Evolutionary conservation across 2,113 vertebrate species (phyloP).

Genomic region (Hippocampus barbouri): DNA sequence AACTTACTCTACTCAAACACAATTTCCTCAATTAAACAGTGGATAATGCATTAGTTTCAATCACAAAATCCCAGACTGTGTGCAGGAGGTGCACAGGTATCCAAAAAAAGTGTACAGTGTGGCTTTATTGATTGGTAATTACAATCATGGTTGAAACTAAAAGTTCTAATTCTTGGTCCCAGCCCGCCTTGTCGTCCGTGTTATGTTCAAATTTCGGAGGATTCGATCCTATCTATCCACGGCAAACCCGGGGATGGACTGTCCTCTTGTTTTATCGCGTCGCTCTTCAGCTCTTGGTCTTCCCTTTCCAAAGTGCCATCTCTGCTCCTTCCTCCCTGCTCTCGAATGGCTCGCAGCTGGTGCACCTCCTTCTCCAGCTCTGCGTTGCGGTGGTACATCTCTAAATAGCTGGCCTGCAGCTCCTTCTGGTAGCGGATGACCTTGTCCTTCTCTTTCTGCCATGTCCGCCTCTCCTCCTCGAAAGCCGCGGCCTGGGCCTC

Average conservation of each 20-base stretch:
- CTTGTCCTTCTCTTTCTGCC: slow-evolving; percentile 91
- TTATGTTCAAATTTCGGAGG: slow-evolving; percentile 87
- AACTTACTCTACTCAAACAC: not conserved
- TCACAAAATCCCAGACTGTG: not conserved
- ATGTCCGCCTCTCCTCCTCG: slow-evolving; percentile 86
- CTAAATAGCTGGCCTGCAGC: slow-evolving; percentile 93
- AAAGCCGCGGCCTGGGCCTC: slow-evolving; percentile 87
- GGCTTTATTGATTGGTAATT: too few relatives aligned
- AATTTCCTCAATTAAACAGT: not conserved
- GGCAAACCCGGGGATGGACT: slow-evolving; percentile 70
- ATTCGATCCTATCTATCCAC: slow-evolving; percentile 91
- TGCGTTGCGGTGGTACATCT: slow-evolving; percentile 92
- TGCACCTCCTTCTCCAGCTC: slow-evolving; percentile 81
- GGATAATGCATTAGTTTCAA: not conserved
- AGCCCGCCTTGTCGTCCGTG: not conserved
- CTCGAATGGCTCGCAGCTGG: slow-evolving; percentile 69
- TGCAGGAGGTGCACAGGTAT: not conserved
- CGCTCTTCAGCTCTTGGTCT: slow-evolving; percentile 67
- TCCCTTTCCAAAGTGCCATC: slow-evolving; percentile 84
- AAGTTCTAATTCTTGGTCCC: not conserved
- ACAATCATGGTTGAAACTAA: not conserved
- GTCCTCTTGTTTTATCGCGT: slow-evolving; percentile 68
- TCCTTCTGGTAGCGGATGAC: slow-evolving; percentile 80
- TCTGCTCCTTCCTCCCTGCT: slow-evolving; percentile 41
- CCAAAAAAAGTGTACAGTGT: not conserved